phyloP scores from a whole-genome alignment of 2,888 invertebrate species.

The Matsumyia berberina region DNA sequence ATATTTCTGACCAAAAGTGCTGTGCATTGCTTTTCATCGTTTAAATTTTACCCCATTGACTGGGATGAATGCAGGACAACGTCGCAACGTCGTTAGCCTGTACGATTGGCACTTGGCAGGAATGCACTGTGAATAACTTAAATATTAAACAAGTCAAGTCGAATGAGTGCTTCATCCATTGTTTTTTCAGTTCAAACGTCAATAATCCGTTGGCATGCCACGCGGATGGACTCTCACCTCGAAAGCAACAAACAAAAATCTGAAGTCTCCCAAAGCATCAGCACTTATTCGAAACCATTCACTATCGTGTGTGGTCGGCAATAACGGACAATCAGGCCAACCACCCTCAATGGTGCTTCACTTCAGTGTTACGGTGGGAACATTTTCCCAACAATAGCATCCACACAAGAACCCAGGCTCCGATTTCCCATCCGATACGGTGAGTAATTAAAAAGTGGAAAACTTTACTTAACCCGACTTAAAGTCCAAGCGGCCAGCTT shows the following conservation, averaged over 20 bases:
- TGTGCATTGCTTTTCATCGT: too few relatives aligned
- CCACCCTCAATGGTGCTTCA: slow-evolving; percentile 11
- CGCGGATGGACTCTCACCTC: background rate
- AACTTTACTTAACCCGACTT: slow-evolving; percentile 49
- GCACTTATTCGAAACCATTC: slow-evolving; percentile 1
- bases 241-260: background rate
- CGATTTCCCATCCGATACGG: slow-evolving; percentile 21
- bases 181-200: background rate
- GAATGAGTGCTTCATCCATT: background rate
- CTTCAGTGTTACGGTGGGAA: slow-evolving; percentile 16
- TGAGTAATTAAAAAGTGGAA: slow-evolving; percentile 50
- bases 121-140: background rate
- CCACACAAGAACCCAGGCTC: slow-evolving; percentile 18
- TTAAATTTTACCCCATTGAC: too few relatives aligned
- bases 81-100: too few relatives aligned
- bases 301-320: background rate
- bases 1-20: too few relatives aligned
- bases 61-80: too few relatives aligned
- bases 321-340: background rate
- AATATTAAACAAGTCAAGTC: background rate
- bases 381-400: slow-evolving; percentile 26
- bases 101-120: too few relatives aligned
- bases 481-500: slow-evolving; percentile 13
- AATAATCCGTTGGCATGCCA: background rate
- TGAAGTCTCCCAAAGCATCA: slow-evolving; percentile 6